These are phyloP conservation scores for Samia ricini DNA, from an alignment of 1,140 invertebrate genomes.

Conservation along the genomic window DNA sequence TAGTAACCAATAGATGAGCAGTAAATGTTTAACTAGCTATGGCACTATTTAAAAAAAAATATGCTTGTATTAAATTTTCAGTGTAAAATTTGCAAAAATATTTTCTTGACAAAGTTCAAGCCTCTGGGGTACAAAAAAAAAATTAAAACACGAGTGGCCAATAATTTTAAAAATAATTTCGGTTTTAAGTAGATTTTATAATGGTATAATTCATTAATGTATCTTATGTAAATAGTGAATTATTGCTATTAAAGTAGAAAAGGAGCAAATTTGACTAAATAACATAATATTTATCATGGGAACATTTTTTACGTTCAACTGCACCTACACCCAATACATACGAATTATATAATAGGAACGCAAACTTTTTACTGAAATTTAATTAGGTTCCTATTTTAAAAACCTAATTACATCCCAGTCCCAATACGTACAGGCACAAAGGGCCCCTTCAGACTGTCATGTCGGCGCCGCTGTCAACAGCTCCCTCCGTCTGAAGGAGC, in stretches of 20 bases:
- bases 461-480: conserved; percentile 13
- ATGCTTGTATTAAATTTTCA: no score
- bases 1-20: no score
- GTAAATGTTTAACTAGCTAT: no score
- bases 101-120: neutral
- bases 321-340: neutral
- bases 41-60: no score
- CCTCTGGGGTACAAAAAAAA: neutral
- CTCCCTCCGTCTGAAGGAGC: conserved; percentile 8
- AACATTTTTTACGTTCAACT: no score
- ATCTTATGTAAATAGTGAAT: no score
- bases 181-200: no score
- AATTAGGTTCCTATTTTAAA: neutral
- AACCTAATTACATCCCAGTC: neutral
- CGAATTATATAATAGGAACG: neutral
- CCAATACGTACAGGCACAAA: conserved; percentile 10
- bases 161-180: neutral
- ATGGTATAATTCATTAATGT: no score
- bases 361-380: neutral
- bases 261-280: no score
- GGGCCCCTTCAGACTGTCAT: conserved; percentile 10
- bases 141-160: neutral
- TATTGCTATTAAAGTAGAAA: no score
- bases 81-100: neutral
- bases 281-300: neutral